Conservation (phyloP, 2,113 vertebrate species). For the Takifugu bimaculatus region DNA sequence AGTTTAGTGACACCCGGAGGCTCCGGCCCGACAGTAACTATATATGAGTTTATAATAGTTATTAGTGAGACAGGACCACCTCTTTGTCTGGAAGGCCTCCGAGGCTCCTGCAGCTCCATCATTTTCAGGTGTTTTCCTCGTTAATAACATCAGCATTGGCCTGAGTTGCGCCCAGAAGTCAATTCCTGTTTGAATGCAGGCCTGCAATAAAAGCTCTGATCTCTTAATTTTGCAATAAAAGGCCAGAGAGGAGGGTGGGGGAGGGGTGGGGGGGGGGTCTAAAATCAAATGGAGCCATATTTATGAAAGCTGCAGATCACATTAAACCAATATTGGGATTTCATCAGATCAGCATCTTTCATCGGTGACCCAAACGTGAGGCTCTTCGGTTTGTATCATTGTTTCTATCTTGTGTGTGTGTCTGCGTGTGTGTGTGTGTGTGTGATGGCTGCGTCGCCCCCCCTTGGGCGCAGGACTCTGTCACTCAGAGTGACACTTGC, state of each 20-base stretch:
- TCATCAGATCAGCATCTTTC: neutral
- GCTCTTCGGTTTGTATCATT: neutral
- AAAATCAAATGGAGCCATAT: conserved; percentile 28
- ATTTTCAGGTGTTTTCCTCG: neutral
- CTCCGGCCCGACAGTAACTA: conserved; percentile 37
- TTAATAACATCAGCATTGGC: conserved; percentile 14
- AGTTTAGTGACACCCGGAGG: conserved; percentile 53
- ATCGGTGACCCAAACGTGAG: too few relatives aligned
- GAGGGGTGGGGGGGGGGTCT: conserved; percentile 13
- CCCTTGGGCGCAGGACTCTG: conserved; percentile 51
- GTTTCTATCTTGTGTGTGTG: neutral
- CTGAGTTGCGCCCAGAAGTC: conserved; percentile 2
- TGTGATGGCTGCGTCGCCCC: conserved; percentile 23
- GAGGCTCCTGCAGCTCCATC: neutral
- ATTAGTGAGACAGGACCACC: conserved; percentile 23
- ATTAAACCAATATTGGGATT: conserved; percentile 33
- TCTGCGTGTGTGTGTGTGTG: conserved; percentile 29
- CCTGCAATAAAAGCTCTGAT: conserved; percentile 4
- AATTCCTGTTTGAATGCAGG: neutral
- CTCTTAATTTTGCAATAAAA: conserved; percentile 36
- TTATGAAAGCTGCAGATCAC: conserved; percentile 18
- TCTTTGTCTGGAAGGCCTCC: neutral
- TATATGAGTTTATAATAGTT: conserved; percentile 43
- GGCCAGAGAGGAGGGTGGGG: conserved; percentile 23
- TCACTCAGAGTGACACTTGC: conserved; percentile 61